Evolutionary conservation across 2,888 invertebrate species (phyloP).

Genomic region (Agrochola lychnidis): DNA sequence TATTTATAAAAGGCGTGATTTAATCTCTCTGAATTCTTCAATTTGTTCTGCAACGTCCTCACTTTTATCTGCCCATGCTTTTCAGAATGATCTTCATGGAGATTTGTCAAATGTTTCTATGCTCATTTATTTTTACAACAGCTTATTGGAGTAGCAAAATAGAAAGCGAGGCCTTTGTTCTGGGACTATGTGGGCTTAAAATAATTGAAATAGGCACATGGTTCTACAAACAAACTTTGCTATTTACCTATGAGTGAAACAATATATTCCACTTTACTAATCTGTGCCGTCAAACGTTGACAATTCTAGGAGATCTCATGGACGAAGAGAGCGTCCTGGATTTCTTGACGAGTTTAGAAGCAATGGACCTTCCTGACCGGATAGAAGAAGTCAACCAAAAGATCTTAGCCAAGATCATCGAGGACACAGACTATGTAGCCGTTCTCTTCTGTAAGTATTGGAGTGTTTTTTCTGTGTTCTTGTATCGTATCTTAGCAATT

Average conservation of each 20-base stretch:
- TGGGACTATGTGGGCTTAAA: background rate
- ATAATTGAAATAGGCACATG: background rate
- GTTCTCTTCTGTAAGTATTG: slow-evolving; percentile 97
- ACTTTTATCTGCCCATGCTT: slow-evolving; percentile 28
- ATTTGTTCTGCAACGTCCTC: slow-evolving; percentile 38
- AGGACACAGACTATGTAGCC: slow-evolving; percentile 97
- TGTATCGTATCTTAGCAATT: slow-evolving; percentile 82
- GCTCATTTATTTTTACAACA: slow-evolving; percentile 14
- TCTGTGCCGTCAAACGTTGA: slow-evolving; percentile 27
- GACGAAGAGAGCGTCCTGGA: slow-evolving; percentile 98
- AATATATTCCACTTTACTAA: slow-evolving; percentile 25
- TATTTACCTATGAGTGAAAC: background rate
- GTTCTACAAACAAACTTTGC: background rate
- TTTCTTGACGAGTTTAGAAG: slow-evolving; percentile 97
- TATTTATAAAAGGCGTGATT: slow-evolving; percentile 64
- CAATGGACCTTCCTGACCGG: slow-evolving; percentile 98
- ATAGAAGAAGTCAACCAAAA: slow-evolving; percentile 98
- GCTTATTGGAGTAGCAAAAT: background rate
- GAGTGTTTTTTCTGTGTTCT: slow-evolving; percentile 72
- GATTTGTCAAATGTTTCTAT: slow-evolving; percentile 19
- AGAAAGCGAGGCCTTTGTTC: background rate
- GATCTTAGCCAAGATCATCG: slow-evolving; percentile 96
- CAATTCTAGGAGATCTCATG: slow-evolving; percentile 96
- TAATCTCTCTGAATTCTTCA: slow-evolving; percentile 50
- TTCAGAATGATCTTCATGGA: background rate